Conservation (phyloP, 1,140 invertebrate genomes). For the Ips typographus region DNA sequence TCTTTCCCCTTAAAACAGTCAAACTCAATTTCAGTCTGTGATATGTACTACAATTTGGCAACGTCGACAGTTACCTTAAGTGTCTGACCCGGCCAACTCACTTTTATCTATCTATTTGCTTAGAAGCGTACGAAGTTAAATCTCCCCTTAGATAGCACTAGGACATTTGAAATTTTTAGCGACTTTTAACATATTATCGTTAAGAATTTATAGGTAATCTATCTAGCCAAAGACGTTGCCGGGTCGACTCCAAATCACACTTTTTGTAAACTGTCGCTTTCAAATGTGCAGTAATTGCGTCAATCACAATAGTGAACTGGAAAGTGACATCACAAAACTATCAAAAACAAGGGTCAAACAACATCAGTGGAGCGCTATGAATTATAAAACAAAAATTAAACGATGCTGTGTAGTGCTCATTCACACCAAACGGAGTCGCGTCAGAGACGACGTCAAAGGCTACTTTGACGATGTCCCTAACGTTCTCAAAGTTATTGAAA, state of each 20-base stretch:
- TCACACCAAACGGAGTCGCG: constrained; percentile 41
- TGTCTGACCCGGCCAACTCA: not conserved
- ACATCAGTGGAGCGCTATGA: not conserved
- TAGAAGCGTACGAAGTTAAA: constrained; percentile 31
- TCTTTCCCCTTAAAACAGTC: no score
- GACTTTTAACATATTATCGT: constrained; percentile 23
- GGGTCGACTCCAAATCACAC: not conserved
- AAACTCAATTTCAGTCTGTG: no score
- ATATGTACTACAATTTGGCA: no score
- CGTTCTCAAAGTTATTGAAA: constrained; percentile 11
- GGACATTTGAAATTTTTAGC: constrained; percentile 32
- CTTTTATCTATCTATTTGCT: constrained; percentile 25
- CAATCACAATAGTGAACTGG: no score
- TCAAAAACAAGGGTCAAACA: no score
- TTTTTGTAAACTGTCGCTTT: no score
- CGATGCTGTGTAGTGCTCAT: constrained; percentile 52
- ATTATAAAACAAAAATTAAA: constrained; percentile 27
- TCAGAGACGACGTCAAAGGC: no score
- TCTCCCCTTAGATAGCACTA: constrained; percentile 32
- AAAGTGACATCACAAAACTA: no score
- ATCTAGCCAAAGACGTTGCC: constrained; percentile 20
- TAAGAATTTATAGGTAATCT: constrained; percentile 22
- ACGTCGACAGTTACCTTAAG: no score
- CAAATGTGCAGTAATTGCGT: no score
- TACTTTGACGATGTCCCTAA: no score